Percentiles rank a stretch among this genome's conserved stretches.
phyloP scores from a whole-genome alignment of 64 coral and sea anemone species.

The Stylophora pistillata region DNA sequence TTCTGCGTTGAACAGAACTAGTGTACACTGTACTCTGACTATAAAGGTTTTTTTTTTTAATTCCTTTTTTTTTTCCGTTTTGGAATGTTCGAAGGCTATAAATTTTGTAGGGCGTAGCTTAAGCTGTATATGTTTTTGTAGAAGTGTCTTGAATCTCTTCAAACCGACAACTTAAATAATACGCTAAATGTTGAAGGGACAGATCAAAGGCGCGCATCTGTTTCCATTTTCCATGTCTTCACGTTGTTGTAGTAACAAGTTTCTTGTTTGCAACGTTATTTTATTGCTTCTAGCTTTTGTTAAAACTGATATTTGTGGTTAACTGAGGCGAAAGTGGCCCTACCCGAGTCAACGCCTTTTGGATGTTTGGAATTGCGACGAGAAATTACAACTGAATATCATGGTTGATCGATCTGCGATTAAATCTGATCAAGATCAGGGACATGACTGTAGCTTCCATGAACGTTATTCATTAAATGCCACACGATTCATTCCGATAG shows the following conservation, averaged over 20 bases:
- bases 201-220: background rate
- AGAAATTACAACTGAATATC: too few species aligned
- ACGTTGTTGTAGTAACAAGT: background rate
- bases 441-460: too few species aligned
- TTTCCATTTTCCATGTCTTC: background rate
- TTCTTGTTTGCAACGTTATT: background rate
- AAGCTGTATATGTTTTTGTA: too few species aligned
- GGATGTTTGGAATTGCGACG: conserved; percentile 20
- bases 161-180: too few species aligned
- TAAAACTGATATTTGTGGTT: background rate
- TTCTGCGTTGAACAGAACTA: background rate
- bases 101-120: background rate
- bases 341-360: background rate
- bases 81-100: background rate
- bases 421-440: too few species aligned
- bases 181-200: background rate
- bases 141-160: background rate
- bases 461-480: too few species aligned
- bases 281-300: background rate
- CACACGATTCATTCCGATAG: too few species aligned
- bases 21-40: background rate
- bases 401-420: too few species aligned
- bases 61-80: background rate
- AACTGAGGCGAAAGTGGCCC: too few species aligned
- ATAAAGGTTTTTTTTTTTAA: background rate